Evolutionary conservation across 2,113 vertebrate genomes (phyloP).

Genomic region (Cavia porcellus): DNA sequence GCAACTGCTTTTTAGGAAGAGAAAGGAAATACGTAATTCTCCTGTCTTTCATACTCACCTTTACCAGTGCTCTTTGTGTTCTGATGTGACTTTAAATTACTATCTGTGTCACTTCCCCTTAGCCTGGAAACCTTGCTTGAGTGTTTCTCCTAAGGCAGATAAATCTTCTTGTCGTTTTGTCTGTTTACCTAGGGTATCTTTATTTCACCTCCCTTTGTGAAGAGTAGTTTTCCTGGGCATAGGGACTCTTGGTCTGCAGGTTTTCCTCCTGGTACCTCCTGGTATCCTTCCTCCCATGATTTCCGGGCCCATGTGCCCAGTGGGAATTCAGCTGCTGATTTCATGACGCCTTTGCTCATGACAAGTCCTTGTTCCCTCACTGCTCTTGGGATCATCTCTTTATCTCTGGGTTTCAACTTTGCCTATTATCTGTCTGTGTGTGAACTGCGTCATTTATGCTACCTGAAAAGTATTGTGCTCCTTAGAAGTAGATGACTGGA

Average conservation of each 20-base stretch:
- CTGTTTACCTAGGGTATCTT: not conserved
- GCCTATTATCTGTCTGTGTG: no score
- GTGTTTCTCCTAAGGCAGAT: not conserved
- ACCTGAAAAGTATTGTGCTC: not conserved
- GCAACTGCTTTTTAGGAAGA: not conserved
- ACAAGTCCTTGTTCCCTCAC: not conserved
- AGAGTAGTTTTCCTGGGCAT: not conserved
- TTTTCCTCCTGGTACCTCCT: not conserved
- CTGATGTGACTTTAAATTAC: no score
- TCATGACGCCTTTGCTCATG: not conserved
- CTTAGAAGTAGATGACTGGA: not conserved
- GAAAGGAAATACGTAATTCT: not conserved
- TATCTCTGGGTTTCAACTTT: not conserved
- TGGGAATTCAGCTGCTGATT: not conserved
- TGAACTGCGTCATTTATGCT: not conserved
- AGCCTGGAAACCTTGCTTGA: not conserved
- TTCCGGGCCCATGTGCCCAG: not conserved
- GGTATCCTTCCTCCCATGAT: not conserved
- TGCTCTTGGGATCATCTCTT: not conserved
- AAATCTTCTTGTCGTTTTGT: not conserved
- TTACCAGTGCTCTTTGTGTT: no score
- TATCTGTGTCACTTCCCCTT: not conserved
- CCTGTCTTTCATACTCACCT: no score
- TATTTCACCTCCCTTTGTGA: not conserved
- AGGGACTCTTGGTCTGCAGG: not conserved